A percentile compares a stretch with the other conserved stretches of the same genome.
These are phyloP conservation scores for Beris morrisii DNA, from an alignment of 2,888 invertebrate species.

Conservation along the genomic window DNA sequence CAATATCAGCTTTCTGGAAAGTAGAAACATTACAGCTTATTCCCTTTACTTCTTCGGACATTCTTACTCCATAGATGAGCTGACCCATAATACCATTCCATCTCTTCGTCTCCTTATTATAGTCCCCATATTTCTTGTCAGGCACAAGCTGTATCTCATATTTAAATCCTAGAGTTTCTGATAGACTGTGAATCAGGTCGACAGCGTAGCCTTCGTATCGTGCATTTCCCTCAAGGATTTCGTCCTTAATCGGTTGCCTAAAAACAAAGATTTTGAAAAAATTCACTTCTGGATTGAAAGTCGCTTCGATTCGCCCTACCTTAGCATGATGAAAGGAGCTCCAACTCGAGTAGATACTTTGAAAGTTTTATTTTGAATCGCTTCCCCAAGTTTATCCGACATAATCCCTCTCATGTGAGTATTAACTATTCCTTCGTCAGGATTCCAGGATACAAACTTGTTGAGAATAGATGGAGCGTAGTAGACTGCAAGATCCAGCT, in stretches of 20 bases:
- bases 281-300: no score
- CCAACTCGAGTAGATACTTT: slow-evolving; percentile 26
- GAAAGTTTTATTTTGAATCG: slow-evolving; percentile 49
- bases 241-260: slow-evolving; percentile 60
- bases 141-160: slow-evolving; percentile 43
- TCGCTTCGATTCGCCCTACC: background rate
- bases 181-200: slow-evolving; percentile 59
- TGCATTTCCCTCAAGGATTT: slow-evolving; percentile 60
- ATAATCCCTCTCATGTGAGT: slow-evolving; percentile 50
- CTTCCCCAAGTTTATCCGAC: slow-evolving; percentile 57
- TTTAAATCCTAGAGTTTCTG: slow-evolving; percentile 48
- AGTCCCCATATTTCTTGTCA: slow-evolving; percentile 39
- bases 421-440: slow-evolving; percentile 49
- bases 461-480: slow-evolving; percentile 60
- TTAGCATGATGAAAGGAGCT: slow-evolving; percentile 31
- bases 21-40: background rate
- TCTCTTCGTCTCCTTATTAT: slow-evolving; percentile 37
- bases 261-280: background rate
- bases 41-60: background rate
- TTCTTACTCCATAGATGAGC: slow-evolving; percentile 40
- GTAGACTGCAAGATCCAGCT: slow-evolving; percentile 68
- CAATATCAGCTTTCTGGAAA: slow-evolving; percentile 83
- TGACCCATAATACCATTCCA: slow-evolving; percentile 43
- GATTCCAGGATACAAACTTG: slow-evolving; percentile 58
- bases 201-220: slow-evolving; percentile 59